Evolutionary conservation across 2,797 vertebrate genomes (phyloP).

Genomic region (Fratercula arctica): DNA sequence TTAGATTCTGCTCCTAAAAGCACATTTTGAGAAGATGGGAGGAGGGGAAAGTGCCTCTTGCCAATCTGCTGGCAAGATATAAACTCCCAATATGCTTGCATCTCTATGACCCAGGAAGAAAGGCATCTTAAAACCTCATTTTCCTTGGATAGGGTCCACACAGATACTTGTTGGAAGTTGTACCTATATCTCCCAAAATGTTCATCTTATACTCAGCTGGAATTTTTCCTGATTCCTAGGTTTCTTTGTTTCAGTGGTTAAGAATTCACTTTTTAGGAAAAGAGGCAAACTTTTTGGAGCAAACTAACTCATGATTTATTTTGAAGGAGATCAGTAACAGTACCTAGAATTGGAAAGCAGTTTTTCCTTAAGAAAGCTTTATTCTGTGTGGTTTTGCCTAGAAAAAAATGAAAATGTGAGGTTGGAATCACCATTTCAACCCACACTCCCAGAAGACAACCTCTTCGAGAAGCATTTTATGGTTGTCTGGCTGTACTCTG

Average conservation of each 20-base stretch:
- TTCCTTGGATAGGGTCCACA: not conserved
- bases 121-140: not conserved
- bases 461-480: not conserved
- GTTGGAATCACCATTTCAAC: not conserved
- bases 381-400: not conserved
- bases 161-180: accelerated
- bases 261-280: not conserved
- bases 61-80: not conserved
- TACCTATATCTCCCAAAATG: not conserved
- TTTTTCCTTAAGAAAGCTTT: not conserved
- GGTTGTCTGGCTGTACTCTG: not conserved
- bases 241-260: not conserved
- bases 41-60: not conserved
- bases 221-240: not conserved
- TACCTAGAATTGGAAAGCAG: not conserved
- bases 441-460: not conserved
- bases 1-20: not conserved
- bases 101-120: not conserved
- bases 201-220: not conserved
- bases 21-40: not conserved
- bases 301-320: not conserved
- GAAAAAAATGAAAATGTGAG: not conserved
- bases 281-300: not conserved
- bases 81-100: not conserved
- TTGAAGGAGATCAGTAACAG: not conserved